A percentile compares a stretch with the other conserved stretches of the same genome.
Conservation (phyloP, 2,888 invertebrate species). For the Julus scanicus region DNA sequence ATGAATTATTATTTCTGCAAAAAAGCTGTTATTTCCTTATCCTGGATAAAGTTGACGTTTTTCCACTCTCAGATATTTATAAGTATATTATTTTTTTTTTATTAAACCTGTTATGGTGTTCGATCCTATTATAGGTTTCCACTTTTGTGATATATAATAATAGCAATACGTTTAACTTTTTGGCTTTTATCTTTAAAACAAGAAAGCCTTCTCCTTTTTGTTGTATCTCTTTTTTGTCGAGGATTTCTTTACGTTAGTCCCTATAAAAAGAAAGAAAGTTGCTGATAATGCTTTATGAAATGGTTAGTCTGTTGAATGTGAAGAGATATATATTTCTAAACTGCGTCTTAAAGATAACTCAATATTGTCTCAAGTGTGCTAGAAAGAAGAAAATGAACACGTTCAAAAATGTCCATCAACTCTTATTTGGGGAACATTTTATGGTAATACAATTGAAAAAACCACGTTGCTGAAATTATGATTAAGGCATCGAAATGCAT, state of each 20-base stretch:
- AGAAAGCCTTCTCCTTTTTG: not conserved
- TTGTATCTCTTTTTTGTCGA: not conserved
- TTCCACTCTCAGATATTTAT: not conserved
- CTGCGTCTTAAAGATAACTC: constrained; percentile 14
- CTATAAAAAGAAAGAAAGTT: constrained; percentile 3
- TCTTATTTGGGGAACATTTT: not conserved
- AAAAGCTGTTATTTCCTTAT: not conserved
- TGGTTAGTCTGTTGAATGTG: constrained; percentile 18
- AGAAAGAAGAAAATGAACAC: not conserved
- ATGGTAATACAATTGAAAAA: not conserved
- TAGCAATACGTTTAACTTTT: not conserved
- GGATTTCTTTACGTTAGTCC: not conserved
- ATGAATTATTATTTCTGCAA: not conserved
- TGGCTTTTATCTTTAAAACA: not conserved
- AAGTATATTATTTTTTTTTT: not conserved
- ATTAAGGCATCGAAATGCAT: not conserved
- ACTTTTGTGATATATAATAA: constrained; percentile 25
- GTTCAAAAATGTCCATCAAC: not conserved
- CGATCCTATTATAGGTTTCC: not conserved
- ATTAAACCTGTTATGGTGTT: not conserved
- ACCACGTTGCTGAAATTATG: not conserved
- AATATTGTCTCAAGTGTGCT: not conserved
- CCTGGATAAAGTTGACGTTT: not conserved
- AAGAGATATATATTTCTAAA: not conserved
- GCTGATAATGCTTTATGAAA: constrained; percentile 6